These are phyloP conservation scores for Saccostrea glomerata DNA, from an alignment of 1,140 invertebrate genomes.

Conservation along the genomic window DNA sequence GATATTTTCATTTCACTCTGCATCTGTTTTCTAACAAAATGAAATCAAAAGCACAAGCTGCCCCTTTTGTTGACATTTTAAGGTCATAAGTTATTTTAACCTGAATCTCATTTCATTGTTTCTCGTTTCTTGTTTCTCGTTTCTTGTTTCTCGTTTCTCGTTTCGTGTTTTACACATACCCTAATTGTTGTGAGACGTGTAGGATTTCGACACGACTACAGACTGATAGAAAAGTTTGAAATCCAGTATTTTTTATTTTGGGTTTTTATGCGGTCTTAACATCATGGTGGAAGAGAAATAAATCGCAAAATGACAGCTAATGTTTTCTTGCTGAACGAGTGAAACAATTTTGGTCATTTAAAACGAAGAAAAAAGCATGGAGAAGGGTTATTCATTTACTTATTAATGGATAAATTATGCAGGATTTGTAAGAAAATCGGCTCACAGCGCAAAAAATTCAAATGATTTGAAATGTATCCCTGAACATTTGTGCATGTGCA, in stretches of 20 bases:
- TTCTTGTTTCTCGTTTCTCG: too few species aligned
- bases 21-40: too few species aligned
- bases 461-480: not conserved
- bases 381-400: constrained; percentile 3
- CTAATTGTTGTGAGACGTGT: constrained; percentile 4
- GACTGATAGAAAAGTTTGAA: constrained; percentile 3
- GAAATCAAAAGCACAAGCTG: too few species aligned
- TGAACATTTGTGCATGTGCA: not conserved
- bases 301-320: not conserved
- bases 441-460: not conserved
- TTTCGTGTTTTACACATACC: too few species aligned
- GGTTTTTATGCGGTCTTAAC: constrained; percentile 11
- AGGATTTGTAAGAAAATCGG: not conserved
- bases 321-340: not conserved
- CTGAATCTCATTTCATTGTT: too few species aligned
- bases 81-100: too few species aligned
- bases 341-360: not conserved
- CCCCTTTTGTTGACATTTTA: too few species aligned
- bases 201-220: not conserved
- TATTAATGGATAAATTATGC: constrained; percentile 17
- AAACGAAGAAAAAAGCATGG: not conserved
- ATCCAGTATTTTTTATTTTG: constrained; percentile 9
- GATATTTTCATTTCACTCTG: too few species aligned
- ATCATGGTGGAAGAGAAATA: constrained; percentile 11
- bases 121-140: too few species aligned